Base-by-base conservation (phyloP, 2,797 vertebrate genomes). In the Syndactyla subalaris region DNA sequence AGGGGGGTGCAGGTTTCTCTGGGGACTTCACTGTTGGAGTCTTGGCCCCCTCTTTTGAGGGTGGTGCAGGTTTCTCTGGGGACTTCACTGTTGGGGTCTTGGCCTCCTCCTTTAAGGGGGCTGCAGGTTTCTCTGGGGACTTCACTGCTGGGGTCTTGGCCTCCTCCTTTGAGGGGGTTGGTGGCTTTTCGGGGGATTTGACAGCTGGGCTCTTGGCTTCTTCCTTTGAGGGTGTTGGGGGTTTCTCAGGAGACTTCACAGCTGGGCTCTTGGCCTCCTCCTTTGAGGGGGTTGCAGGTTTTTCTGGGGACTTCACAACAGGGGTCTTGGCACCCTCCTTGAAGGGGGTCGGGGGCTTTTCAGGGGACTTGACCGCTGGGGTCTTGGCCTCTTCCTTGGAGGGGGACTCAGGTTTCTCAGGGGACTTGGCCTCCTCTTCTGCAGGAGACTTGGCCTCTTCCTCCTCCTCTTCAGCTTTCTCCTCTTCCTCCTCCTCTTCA, bases 31-130 rank as follows among this genome's bases (percentile, higher is more conserved):
- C 61, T 1, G 29, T 2, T 0, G 74, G 6, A 0, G 5, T 4
- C 9, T 92, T 98, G n/a, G 85, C 97, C 66, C 95, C 97, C 1
- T 98, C 98, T 6, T 98, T 97, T 17, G 94, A 94, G 12, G 97
- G 94, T 1, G 95, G 18, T 46, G 97, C 13, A 2, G 54, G 82
- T 22, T 96, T 91, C 11, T 91, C 95, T 1, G 95, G 93, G 12
- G 94, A 95, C 6, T 94, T 97, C 1, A 52, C 78, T 2, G 75
- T 26, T 0, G 96, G 94, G 2, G 26, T 59, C 32, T 97, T 97
- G 59, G 92, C 97, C 66, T 95, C 97, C 1, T 98, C 98, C 6
- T 98, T 97, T 17, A 93, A 94, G 12, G 97, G 94, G 1, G 95
- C 16, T 46, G 97, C 13, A 2, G 54, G 82, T 22, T 96, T 91